Evolutionary conservation across 2,797 vertebrate species (phyloP), one percentile per base, ranked within the genome.

Genomic region (Melopsittacus undulatus): DNA sequence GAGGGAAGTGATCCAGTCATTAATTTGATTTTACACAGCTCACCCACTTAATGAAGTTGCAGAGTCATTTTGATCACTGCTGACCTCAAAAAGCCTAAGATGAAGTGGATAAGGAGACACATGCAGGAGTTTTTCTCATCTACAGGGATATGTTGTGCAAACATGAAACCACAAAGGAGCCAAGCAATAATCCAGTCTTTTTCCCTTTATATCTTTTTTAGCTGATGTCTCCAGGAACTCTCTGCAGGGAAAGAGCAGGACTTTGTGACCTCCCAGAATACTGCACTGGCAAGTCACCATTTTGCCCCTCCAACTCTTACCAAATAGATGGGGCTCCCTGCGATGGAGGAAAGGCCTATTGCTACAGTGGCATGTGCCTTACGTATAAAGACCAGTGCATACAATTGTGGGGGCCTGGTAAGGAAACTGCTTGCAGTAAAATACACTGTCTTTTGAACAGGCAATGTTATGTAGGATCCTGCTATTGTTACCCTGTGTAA

Each of bases 331-430:
- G 99, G 14, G 97, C 98, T 7, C 92, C 98, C 8, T 99, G 99
- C 0, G 98, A 98, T 1, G 92, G 90, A 0, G 98, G 98, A 20
- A 96, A 54, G 74, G 99, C 99, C 13, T 99, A 99, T 96, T 99
- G 99, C 97, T 99, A 99, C 98, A 99, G 98, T 0, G 99, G 99
- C 97, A 99, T 99, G 99, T 99, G 99, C 92, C 98, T 99, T 92
- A 99, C 98, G 1, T 98, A 99, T 90, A 97, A 98, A 96, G 98
- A 99, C 92, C 99, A 99, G 98, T 99, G 99, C 61, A 94, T 96
- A 84, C 98, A 98, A 61, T 98, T 99, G 7, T 99, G 99, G 99
- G 99, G 99, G 27, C 95, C 81, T 84, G 99, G 99, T 99, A 98
- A 98, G 98, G 38, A 79, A 42, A 20, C 24, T 34, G 34, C 30